phyloP scores from a whole-genome alignment of 2,888 invertebrate species.

The Corbicula japonica region DNA sequence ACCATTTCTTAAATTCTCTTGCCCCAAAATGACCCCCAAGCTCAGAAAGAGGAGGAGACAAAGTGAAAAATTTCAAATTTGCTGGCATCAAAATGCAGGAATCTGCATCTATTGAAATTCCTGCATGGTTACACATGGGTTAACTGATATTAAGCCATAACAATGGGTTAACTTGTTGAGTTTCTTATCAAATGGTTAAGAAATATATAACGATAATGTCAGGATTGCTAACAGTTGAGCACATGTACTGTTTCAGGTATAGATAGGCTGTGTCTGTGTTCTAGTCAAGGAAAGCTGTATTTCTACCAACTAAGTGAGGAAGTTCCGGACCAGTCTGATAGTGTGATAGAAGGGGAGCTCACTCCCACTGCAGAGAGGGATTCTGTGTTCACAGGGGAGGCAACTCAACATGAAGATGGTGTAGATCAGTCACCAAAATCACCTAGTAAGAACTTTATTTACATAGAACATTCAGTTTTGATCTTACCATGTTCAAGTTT shows the following conservation, averaged over 20 bases:
- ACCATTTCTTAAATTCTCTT: no score
- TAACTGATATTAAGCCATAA: no score
- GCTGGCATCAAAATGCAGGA: no score
- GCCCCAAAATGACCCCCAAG: no score
- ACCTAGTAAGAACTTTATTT: slow-evolving; percentile 7
- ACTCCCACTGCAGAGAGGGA: slow-evolving; percentile 45
- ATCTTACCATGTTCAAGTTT: neutral
- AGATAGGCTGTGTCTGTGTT: slow-evolving; percentile 94
- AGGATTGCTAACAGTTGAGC: no score
- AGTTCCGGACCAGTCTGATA: slow-evolving; percentile 63
- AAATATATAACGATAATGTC: no score
- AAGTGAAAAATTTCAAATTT: no score
- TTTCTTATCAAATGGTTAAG: no score
- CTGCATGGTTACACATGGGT: no score
- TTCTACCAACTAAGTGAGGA: slow-evolving; percentile 88
- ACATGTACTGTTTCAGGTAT: slow-evolving; percentile 90
- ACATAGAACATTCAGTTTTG: neutral
- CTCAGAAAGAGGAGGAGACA: no score
- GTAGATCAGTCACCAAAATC: slow-evolving; percentile 60
- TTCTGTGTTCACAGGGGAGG: slow-evolving; percentile 27
- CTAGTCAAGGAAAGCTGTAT: slow-evolving; percentile 92
- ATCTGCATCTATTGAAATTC: no score
- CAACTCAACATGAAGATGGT: slow-evolving; percentile 56
- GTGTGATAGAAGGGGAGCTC: slow-evolving; percentile 52
- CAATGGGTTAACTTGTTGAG: no score